A percentile compares a stretch with the other conserved stretches of the same genome.
phyloP scores from a whole-genome alignment of 2,797 vertebrate species.

The Alfaro cultratus region DNA sequence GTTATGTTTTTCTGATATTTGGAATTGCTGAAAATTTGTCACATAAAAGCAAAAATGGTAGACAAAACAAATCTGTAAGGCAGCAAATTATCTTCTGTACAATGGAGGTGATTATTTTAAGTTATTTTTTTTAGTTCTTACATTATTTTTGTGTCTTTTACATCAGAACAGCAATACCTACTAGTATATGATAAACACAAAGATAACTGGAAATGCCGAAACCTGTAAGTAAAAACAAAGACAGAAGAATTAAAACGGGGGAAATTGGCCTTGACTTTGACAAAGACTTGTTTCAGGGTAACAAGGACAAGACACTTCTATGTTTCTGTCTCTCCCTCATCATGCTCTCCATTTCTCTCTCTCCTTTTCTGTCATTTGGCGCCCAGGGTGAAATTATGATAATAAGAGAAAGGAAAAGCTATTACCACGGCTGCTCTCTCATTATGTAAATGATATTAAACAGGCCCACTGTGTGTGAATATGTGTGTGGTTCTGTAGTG shows the following conservation, averaged over 20 bases:
- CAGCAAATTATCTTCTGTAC: not conserved
- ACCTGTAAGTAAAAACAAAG: slow-evolving; percentile 1
- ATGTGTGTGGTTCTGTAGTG: slow-evolving; percentile 50
- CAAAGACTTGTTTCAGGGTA: slow-evolving; percentile 83
- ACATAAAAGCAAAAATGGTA: not conserved
- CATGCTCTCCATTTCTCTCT: slow-evolving; percentile 33
- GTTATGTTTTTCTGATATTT: not conserved
- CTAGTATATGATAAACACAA: not conserved
- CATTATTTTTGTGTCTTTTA: not conserved
- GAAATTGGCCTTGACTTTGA: slow-evolving; percentile 82
- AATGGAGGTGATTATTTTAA: not conserved
- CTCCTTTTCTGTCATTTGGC: slow-evolving; percentile 82
- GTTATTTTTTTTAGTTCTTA: not conserved
- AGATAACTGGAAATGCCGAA: not conserved
- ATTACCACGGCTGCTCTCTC: slow-evolving; percentile 98
- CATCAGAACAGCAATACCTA: not conserved
- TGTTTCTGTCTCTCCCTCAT: slow-evolving; percentile 42
- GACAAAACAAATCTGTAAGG: not conserved
- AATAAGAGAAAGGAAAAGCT: slow-evolving; percentile 99
- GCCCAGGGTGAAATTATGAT: slow-evolving; percentile 99
- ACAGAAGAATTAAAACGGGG: slow-evolving; percentile 33
- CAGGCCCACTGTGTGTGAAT: slow-evolving; percentile 67
- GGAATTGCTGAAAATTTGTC: not conserved
- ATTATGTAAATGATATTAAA: slow-evolving; percentile 99
- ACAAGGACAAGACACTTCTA: slow-evolving; percentile 86